Base-by-base conservation (phyloP, 2,113 vertebrate genomes). In the Podarcis raffonei region DNA sequence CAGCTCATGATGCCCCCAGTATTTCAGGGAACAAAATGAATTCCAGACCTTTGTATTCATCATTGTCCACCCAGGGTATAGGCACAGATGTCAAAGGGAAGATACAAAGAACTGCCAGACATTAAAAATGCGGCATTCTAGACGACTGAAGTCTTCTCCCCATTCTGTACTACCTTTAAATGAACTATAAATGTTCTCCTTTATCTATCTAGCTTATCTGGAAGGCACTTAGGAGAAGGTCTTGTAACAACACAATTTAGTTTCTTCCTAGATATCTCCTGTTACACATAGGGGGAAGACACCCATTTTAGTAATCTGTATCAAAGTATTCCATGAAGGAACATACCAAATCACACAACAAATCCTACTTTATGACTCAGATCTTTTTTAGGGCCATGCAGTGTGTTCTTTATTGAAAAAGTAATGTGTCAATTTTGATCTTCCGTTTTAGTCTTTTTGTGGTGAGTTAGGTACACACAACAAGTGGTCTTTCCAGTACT, bases 401-500 rank as follows among this genome's bases (percentile, higher is more conserved):
- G 78, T 83, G 66, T 86, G 86, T 87, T 90, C 3, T 93, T 92
- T 91, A 91, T 87, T 93, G 81, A 92, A 88, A 91, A 65, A 88
- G 88, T 78, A 92, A 94, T 89, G 25, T 83, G 20, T 75, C 71
- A 27, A 48, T 77, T 77, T 88, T 93, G 91, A 92, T 91, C 59
- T 77, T 91, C 91, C 85, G 59, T 90, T 87, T 90, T 91, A 89
- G 39, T 90, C 32, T 53, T 89, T 76, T 91, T 91, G 4, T 35
- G 86, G 91, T 87, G 85, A 86, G 53, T 94, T 81, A 78, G 68
- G 13, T 91, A 16, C 39, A 89, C 90, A 91, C 85, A 93, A 90
- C 85, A 93, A 90, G 57, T 81, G 86, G 42, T 86, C 20, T 88
- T 95, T 93, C 83, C 91, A 89, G 80, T 91, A 87, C 87, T 79